A percentile compares a stretch with the other conserved stretches of the same genome.
These are phyloP conservation scores for Tetramorium parvispinum DNA, from an alignment of 1,140 invertebrate genomes.

Conservation along the genomic window DNA sequence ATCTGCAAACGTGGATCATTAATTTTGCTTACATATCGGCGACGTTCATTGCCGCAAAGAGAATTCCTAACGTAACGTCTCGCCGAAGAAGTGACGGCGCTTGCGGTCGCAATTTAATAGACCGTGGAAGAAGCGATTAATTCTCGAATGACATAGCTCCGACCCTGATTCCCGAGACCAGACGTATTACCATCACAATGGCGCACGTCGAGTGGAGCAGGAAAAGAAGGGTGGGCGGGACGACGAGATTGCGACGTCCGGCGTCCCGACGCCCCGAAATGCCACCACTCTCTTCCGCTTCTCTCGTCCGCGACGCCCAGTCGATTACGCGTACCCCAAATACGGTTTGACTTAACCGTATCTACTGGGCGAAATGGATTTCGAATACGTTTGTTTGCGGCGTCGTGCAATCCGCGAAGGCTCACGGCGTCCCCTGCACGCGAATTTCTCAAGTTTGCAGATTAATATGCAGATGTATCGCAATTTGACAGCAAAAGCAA, in stretches of 20 bases:
- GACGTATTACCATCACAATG: slow-evolving; percentile 82
- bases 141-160: slow-evolving; percentile 68
- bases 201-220: slow-evolving; percentile 67
- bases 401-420: neutral
- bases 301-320: slow-evolving; percentile 77
- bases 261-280: slow-evolving; percentile 79
- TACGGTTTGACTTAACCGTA: slow-evolving; percentile 71
- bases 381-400: slow-evolving; percentile 19
- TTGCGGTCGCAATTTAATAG: slow-evolving; percentile 51
- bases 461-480: neutral
- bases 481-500: neutral
- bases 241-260: slow-evolving; percentile 82
- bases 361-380: slow-evolving; percentile 45
- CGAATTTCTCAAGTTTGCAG: neutral
- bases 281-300: slow-evolving; percentile 69
- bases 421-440: neutral
- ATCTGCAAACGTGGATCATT: neutral
- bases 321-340: slow-evolving; percentile 78
- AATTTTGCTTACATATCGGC: neutral
- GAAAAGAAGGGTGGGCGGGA: slow-evolving; percentile 78
- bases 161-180: slow-evolving; percentile 45
- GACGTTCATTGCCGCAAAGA: neutral
- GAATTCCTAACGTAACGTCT: neutral
- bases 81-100: slow-evolving; percentile 7
- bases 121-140: slow-evolving; percentile 64